Conservation (phyloP, 2,797 vertebrate genomes). For the Karalla daura region DNA sequence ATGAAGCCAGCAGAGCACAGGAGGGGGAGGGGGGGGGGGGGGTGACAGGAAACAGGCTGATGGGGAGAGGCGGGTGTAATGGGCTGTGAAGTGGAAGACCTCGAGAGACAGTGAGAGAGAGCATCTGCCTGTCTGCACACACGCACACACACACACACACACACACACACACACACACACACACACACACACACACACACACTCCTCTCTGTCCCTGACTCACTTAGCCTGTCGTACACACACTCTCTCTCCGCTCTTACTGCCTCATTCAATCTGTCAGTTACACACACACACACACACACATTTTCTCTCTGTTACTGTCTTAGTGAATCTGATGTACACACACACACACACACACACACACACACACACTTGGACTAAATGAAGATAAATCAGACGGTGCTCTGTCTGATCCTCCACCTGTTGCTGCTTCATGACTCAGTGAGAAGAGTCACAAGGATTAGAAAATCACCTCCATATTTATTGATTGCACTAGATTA, state of each 20-base stretch:
- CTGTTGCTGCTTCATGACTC: too few relatives aligned
- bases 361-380: constrained; percentile 30
- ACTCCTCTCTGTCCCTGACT: constrained; percentile 24
- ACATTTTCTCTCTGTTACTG: constrained; percentile 30
- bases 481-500: too few relatives aligned
- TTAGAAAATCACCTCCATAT: too few relatives aligned
- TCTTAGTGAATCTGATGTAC: constrained; percentile 4
- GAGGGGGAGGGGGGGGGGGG: constrained; percentile 48
- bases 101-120: constrained; percentile 72
- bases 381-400: constrained; percentile 50
- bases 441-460: too few relatives aligned
- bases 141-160: too few relatives aligned
- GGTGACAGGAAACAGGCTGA: constrained; percentile 81
- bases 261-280: constrained; percentile 16
- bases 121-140: constrained; percentile 74
- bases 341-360: constrained; percentile 3
- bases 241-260: constrained; percentile 35
- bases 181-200: too few relatives aligned
- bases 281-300: neutral
- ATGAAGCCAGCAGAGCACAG: constrained; percentile 66
- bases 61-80: constrained; percentile 86
- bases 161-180: too few relatives aligned
- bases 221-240: constrained; percentile 12
- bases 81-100: constrained; percentile 87
- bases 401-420: constrained; percentile 48